phyloP scores from a whole-genome alignment of 2,113 vertebrate genomes.

The Corythaeola cristata region DNA sequence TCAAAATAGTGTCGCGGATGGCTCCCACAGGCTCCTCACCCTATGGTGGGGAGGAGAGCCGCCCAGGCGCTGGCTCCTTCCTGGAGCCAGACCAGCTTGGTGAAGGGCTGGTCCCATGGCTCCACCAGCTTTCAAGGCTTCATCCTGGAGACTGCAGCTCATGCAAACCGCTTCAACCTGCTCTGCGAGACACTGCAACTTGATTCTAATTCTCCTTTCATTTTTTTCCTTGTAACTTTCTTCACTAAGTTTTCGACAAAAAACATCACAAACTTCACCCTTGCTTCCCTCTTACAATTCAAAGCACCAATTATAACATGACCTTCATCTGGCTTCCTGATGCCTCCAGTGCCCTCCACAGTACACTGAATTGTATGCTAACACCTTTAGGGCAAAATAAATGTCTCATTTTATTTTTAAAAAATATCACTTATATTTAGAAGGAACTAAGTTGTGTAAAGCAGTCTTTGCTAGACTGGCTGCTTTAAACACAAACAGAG shows the following conservation, averaged over 20 bases:
- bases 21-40: background rate
- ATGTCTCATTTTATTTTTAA: background rate
- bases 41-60: background rate
- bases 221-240: background rate
- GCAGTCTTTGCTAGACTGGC: background rate
- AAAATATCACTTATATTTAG: conserved; percentile 29
- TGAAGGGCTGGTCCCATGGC: background rate
- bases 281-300: conserved; percentile 57
- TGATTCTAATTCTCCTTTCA: conserved; percentile 27
- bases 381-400: conserved; percentile 56
- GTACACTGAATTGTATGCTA: conserved; percentile 39
- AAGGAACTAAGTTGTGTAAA: background rate
- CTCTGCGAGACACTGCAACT: conserved; percentile 13
- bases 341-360: conserved; percentile 25
- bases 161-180: conserved; percentile 17
- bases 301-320: conserved; percentile 65
- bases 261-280: conserved; percentile 62
- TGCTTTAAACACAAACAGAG: background rate
- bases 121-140: background rate
- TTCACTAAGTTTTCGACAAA: conserved; percentile 54
- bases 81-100: rapidly evolving
- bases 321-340: conserved; percentile 67
- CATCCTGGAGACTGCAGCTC: background rate
- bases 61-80: background rate
- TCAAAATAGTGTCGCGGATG: background rate